Conservation (phyloP, 2,113 vertebrate genomes). For the Phocoena sinus region DNA sequence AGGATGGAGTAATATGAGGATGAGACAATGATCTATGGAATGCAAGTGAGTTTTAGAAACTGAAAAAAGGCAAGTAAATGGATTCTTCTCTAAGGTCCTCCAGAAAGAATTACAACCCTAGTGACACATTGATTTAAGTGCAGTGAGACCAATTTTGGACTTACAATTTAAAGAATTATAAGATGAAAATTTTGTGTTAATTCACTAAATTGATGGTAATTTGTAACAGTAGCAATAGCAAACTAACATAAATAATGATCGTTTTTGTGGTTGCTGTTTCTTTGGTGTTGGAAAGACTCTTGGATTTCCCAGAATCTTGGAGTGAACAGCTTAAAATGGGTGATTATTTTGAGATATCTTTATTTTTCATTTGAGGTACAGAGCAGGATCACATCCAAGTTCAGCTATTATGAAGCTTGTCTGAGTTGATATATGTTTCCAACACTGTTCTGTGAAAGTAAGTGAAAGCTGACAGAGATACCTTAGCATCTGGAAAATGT, state of each 20-base stretch:
- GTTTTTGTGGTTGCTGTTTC: neutral
- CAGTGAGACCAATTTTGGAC: neutral
- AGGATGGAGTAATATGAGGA: neutral
- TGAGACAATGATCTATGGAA: neutral
- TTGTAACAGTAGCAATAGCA: neutral
- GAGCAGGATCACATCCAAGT: constrained; percentile 3
- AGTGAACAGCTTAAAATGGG: neutral
- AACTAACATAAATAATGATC: neutral
- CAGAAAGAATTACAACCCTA: neutral
- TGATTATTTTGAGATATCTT: neutral
- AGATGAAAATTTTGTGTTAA: neutral
- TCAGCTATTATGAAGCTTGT: neutral
- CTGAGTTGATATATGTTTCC: neutral
- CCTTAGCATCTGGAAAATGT: constrained; percentile 51
- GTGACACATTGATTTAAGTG: neutral
- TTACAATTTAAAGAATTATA: neutral
- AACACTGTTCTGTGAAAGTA: neutral
- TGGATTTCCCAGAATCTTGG: neutral
- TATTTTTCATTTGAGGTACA: neutral
- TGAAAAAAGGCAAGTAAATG: neutral
- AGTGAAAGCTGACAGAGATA: constrained; percentile 52
- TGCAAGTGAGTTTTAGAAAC: neutral
- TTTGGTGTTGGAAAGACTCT: neutral
- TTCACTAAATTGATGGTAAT: neutral
- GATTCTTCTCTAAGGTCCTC: neutral